Evolutionary conservation across 2,113 vertebrate species (phyloP), one percentile per base, ranked within the genome.

Genomic region (Saimiri boliviensis): DNA sequence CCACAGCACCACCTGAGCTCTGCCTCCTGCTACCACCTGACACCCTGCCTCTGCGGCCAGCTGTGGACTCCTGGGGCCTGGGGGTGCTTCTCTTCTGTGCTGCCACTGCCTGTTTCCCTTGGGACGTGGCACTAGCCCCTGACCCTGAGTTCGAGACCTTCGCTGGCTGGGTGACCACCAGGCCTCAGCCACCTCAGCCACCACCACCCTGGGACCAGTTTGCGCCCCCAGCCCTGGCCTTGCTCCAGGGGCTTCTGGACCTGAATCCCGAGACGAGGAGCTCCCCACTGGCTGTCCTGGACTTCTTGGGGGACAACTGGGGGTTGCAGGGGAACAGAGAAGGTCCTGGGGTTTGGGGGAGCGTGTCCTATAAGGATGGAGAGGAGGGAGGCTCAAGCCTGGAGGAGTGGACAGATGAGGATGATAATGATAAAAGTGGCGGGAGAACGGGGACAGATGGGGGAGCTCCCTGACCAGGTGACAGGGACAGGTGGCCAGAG

Each of bases 1-100:
- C 99, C 63, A 99, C 99, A 0, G 98, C 99, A 2, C 99, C 99
- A 0, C 99, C 99, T 0, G 99, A 99, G 97, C 98, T 99, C 87
- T 98, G 98, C 70, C 74, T 97, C 8, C 98, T 97, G 10, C 97
- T 95, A 73, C 97, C 97, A 0, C 94, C 97, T 0, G 94, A 97
- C 42, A 98, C 98, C 27, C 71, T 99, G 98, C 99, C 98, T 98
- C 98, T 99, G 95, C 98, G 99, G 89, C 97, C 99, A 1, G 98
- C 98, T 3, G 95, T 99, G 68, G 99, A 99, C 20, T 99, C 99
- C 97, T 99, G 99, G 99, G 99, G 99, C 1, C 99, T 99, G 0
- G 99, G 99, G 0, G 98, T 99, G 14, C 99, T 99, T 2, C 96
- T 99, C 47, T 99, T 99, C 98, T 99, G 99, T 52, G 97, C 99